phyloP scores from a whole-genome alignment of 2,797 vertebrate species.

The Coracias cyanogaster region DNA sequence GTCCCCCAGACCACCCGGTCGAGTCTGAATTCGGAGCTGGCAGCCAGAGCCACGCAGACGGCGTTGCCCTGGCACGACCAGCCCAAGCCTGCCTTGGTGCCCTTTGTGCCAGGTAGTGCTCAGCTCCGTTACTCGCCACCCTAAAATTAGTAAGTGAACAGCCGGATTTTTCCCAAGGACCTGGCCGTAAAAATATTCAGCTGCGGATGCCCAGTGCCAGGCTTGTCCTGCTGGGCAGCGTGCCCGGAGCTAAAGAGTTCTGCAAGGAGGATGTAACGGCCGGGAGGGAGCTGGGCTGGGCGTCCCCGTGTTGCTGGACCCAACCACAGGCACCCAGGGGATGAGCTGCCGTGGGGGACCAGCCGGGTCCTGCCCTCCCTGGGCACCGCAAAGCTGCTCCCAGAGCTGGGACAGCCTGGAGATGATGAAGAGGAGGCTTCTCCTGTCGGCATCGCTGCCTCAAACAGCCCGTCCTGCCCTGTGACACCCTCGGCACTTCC shows the following conservation, averaged over 20 bases:
- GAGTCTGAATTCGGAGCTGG: not conserved
- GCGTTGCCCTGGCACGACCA: not conserved
- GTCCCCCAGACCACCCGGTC: not conserved
- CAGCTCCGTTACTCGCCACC: not conserved
- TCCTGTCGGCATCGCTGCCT: not conserved
- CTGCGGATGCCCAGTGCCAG: not conserved
- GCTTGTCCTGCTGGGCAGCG: not conserved
- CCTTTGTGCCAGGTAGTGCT: not conserved
- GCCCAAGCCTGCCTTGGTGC: not conserved
- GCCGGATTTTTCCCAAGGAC: slow-evolving; percentile 21
- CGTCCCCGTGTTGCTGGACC: accelerated
- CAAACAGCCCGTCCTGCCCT: not conserved
- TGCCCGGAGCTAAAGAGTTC: not conserved
- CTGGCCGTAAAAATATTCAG: not conserved
- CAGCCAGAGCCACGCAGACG: not conserved
- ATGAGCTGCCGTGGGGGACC: not conserved
- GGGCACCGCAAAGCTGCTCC: not conserved
- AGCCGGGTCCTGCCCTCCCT: not conserved
- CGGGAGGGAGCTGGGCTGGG: not conserved
- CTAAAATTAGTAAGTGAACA: slow-evolving; percentile 54
- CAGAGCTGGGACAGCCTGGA: not conserved
- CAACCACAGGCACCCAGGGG: accelerated
- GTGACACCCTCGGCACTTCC: not conserved
- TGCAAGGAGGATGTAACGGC: not conserved
- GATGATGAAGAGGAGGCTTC: not conserved